phyloP scores from a whole-genome alignment of 2,888 invertebrate genomes.

The Luperina nickerlii region DNA sequence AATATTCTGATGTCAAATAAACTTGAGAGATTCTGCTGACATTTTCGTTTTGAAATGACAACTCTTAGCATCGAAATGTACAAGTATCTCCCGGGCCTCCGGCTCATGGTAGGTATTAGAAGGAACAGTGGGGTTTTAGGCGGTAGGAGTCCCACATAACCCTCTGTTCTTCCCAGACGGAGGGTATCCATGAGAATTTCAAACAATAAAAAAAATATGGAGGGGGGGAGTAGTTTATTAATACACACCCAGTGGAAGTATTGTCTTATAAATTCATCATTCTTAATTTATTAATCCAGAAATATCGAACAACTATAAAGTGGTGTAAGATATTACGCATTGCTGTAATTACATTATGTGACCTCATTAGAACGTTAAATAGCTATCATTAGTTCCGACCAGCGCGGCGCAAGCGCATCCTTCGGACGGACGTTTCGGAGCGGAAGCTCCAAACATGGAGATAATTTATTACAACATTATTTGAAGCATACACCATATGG shows the following conservation, averaged over 20 bases:
- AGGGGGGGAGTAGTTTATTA: background rate
- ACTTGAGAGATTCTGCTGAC: background rate
- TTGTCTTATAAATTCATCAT: background rate
- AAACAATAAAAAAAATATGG: no score
- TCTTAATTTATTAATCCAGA: background rate
- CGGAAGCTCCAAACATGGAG: constrained; percentile 48
- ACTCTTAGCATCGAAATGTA: background rate
- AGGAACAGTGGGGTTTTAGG: no score
- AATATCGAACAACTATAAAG: background rate
- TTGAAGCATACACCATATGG: background rate
- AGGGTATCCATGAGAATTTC: no score
- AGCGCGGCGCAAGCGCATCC: constrained; percentile 52
- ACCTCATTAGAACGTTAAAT: constrained; percentile 58
- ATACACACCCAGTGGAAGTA: background rate
- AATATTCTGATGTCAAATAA: background rate
- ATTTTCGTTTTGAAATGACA: background rate
- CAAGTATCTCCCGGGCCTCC: no score
- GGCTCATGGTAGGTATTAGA: no score
- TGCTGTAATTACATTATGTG: constrained; percentile 40
- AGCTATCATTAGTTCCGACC: constrained; percentile 52
- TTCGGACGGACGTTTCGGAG: constrained; percentile 54
- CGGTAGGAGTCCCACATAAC: no score
- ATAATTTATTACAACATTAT: constrained; percentile 49
- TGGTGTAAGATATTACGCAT: background rate
- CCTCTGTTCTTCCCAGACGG: no score